Conservation (phyloP, 1,140 invertebrate species). For the Sarcophaga peregrina region DNA sequence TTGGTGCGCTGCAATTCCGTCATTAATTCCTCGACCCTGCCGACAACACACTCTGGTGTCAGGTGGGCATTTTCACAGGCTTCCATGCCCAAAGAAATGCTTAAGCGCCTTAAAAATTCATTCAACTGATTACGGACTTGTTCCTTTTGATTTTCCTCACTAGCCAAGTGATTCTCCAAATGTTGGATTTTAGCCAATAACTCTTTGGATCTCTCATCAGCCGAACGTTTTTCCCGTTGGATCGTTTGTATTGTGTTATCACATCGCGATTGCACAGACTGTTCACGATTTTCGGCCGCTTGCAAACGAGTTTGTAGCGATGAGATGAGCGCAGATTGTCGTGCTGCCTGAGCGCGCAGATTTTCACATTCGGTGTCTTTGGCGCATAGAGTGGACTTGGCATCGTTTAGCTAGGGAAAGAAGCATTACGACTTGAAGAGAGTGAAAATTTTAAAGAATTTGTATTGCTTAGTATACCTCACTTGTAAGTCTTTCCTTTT, state of each 20-base stretch:
- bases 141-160: conserved; percentile 76
- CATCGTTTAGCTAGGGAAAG: conserved; percentile 52
- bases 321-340: conserved; percentile 81
- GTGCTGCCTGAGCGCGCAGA: conserved; percentile 80
- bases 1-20: conserved; percentile 73
- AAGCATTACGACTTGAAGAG: background rate
- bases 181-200: conserved; percentile 78
- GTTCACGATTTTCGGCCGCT: conserved; percentile 80
- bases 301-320: conserved; percentile 82
- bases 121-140: conserved; percentile 73
- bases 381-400: conserved; percentile 52
- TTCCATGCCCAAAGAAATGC: conserved; percentile 75
- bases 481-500: conserved; percentile 79
- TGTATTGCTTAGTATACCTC: conserved; percentile 70
- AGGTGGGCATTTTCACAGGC: conserved; percentile 72
- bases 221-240: conserved; percentile 78
- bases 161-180: conserved; percentile 76
- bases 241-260: conserved; percentile 78
- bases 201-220: conserved; percentile 81
- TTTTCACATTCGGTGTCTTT: conserved; percentile 62
- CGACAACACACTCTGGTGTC: conserved; percentile 75
- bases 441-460: background rate
- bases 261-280: conserved; percentile 74
- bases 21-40: conserved; percentile 78
- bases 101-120: conserved; percentile 76